phyloP scores from a whole-genome alignment of 2,113 vertebrate species.

The Heptranchias perlo region DNA sequence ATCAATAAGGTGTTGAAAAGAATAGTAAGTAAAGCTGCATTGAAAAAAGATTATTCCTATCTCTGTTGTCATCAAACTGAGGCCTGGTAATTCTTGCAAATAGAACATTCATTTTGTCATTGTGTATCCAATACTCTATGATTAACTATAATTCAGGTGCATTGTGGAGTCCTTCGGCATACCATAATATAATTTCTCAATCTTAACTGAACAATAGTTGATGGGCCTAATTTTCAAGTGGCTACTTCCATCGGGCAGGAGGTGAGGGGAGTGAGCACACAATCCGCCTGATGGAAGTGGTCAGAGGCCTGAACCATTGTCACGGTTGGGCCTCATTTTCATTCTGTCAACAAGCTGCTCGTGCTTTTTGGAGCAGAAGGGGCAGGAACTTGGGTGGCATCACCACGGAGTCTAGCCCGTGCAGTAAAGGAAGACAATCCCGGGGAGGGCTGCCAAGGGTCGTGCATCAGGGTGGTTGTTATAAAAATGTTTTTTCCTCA shows the following conservation, averaged over 20 bases:
- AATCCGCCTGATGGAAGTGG: not conserved
- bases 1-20: not conserved
- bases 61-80: not conserved
- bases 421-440: not conserved
- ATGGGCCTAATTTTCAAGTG: not conserved
- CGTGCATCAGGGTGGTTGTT: not conserved
- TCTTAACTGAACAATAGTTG: not conserved
- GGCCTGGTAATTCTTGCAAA: constrained; percentile 26
- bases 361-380: not conserved
- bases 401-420: not conserved
- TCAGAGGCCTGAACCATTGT: not conserved
- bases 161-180: not conserved
- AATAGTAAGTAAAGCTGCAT: not conserved
- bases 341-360: not conserved
- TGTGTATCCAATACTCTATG: not conserved
- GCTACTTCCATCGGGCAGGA: not conserved
- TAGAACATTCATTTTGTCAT: not conserved
- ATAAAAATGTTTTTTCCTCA: not conserved
- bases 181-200: not conserved
- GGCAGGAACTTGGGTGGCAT: not conserved
- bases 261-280: not conserved
- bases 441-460: not conserved
- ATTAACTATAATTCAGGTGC: not conserved
- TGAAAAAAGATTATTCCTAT: not conserved
- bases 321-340: not conserved